These are phyloP conservation scores for Genyomyrus donnyi DNA, from an alignment of 2,113 vertebrate genomes.

Conservation along the genomic window DNA sequence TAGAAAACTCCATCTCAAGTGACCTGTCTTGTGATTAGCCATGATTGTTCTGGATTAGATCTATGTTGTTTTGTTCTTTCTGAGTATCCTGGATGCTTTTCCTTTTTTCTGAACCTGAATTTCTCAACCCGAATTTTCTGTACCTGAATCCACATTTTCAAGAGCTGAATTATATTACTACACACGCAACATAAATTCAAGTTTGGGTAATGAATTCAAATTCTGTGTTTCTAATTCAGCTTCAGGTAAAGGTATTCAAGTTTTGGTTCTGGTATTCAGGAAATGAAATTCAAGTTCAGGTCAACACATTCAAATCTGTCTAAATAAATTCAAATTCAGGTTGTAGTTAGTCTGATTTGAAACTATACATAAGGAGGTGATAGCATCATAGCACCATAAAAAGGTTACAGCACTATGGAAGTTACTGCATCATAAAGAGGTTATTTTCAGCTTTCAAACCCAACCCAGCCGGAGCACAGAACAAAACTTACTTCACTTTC, in stretches of 20 bases:
- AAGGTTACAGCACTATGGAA: not conserved
- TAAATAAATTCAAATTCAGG: not conserved
- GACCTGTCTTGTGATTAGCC: not conserved
- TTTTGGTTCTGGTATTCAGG: not conserved
- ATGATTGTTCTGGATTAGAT: not conserved
- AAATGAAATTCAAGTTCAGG: not conserved
- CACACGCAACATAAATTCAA: too few species aligned
- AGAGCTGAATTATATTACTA: not conserved
- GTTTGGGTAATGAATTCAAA: too few species aligned
- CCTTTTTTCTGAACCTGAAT: not conserved
- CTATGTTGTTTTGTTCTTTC: not conserved
- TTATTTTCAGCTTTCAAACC: not conserved
- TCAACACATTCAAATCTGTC: not conserved
- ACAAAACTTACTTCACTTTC: not conserved
- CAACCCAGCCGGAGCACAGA: not conserved
- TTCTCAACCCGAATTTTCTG: too few species aligned
- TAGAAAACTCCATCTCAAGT: not conserved
- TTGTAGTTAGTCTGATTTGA: not conserved
- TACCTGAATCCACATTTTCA: not conserved
- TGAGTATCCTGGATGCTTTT: not conserved
- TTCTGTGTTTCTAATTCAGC: not conserved
- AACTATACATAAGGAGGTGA: not conserved
- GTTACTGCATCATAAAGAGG: not conserved
- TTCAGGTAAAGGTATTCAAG: not conserved
- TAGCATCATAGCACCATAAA: too few species aligned